Conservation (phyloP, 2,113 vertebrate genomes). For the Narcine bancroftii region DNA sequence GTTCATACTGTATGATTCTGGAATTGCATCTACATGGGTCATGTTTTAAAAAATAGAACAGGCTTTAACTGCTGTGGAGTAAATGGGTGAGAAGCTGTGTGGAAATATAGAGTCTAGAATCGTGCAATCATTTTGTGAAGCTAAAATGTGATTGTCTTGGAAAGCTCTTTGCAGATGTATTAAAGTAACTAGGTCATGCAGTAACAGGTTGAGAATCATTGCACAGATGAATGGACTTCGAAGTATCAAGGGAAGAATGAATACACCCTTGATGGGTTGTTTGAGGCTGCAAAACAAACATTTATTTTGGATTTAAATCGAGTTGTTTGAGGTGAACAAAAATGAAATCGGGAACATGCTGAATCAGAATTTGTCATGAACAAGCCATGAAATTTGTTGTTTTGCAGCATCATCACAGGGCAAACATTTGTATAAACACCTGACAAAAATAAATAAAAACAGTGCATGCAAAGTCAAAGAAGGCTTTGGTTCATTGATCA, state of each 20-base stretch:
- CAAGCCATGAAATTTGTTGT: too few species aligned
- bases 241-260: neutral
- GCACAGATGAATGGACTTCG: neutral
- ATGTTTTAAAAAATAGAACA: neutral
- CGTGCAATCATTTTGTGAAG: neutral
- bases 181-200: neutral
- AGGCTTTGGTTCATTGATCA: too few species aligned
- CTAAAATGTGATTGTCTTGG: neutral
- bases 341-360: too few species aligned
- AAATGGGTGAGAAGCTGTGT: neutral
- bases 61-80: neutral
- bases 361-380: too few species aligned
- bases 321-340: neutral
- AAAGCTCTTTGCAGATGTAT: neutral
- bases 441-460: too few species aligned
- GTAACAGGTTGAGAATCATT: neutral
- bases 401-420: too few species aligned
- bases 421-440: too few species aligned
- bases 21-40: neutral
- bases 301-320: neutral
- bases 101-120: too few species aligned
- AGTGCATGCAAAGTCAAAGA: too few species aligned
- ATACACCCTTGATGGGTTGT: neutral
- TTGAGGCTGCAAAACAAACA: neutral
- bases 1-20: neutral